A percentile compares a stretch with the other conserved stretches of the same genome.
Evolutionary conservation across 2,888 invertebrate species (phyloP).

Genomic region (Seladonia tumulorum): DNA sequence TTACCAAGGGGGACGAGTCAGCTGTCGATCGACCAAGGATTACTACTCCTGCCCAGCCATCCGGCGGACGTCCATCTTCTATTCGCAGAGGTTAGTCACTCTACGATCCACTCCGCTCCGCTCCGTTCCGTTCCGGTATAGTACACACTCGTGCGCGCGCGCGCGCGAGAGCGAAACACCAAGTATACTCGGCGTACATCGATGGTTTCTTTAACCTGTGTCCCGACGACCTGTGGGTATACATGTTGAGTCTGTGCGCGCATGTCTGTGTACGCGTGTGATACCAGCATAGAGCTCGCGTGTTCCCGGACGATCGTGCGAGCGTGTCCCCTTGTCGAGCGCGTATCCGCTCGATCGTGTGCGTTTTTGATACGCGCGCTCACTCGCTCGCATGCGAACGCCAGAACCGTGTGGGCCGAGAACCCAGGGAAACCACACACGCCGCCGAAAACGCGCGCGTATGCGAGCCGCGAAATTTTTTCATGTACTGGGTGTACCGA

Average conservation of each 20-base stretch:
- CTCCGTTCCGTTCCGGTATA: conserved; percentile 68
- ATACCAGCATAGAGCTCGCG: conserved; percentile 4
- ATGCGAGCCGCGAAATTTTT: not conserved
- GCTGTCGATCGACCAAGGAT: conserved; percentile 54
- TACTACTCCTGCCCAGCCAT: conserved; percentile 33
- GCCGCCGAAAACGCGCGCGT: not conserved
- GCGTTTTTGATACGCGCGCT: conserved; percentile 19
- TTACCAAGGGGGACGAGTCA: conserved; percentile 28
- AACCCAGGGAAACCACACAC: not conserved
- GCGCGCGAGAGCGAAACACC: not conserved
- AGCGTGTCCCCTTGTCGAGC: conserved; percentile 11
- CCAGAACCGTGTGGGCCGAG: conserved; percentile 38
- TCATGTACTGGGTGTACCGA: not conserved
- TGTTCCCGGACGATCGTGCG: conserved; percentile 23
- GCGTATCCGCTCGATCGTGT: conserved; percentile 19
- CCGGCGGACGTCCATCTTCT: conserved; percentile 67
- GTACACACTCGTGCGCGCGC: conserved; percentile 43
- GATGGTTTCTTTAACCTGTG: not conserved
- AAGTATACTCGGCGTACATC: not conserved
- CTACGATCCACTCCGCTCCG: conserved; percentile 69
- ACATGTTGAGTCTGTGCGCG: not conserved
- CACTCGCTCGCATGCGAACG: not conserved
- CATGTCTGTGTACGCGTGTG: not conserved
- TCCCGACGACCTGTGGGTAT: conserved; percentile 46
- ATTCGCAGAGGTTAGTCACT: conserved; percentile 75